Conservation (phyloP, 2,113 vertebrate species). For the Paracyprichromis sp. region DNA sequence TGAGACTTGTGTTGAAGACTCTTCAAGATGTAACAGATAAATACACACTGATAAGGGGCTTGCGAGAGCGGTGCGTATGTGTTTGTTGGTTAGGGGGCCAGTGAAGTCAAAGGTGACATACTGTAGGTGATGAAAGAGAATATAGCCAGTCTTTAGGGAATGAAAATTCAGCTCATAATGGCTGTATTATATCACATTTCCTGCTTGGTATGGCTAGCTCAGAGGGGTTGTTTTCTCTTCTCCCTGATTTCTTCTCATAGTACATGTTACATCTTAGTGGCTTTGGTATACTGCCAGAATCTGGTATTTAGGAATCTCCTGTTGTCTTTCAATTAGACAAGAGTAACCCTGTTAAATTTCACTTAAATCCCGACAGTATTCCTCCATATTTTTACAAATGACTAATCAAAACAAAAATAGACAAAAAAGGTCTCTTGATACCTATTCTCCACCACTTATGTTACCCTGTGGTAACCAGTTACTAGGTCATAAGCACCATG, state of each 20-base stretch:
- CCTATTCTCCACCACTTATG: not conserved
- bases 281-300: not conserved
- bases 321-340: not conserved
- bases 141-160: not conserved
- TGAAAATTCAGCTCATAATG: not conserved
- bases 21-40: not conserved
- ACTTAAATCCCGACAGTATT: not conserved
- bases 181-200: not conserved
- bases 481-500: not conserved
- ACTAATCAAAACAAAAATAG: not conserved
- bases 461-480: not conserved
- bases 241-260: not conserved
- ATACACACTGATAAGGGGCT: not conserved
- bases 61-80: not conserved
- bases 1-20: not conserved
- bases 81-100: not conserved
- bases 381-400: not conserved
- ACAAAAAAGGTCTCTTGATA: not conserved
- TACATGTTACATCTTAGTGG: not conserved
- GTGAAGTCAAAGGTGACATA: not conserved
- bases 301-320: not conserved
- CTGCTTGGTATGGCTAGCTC: not conserved
- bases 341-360: not conserved
- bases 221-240: not conserved
- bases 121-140: not conserved